Evolutionary conservation across 2,113 vertebrate genomes (phyloP).

Genomic region (Alligator sinensis): DNA sequence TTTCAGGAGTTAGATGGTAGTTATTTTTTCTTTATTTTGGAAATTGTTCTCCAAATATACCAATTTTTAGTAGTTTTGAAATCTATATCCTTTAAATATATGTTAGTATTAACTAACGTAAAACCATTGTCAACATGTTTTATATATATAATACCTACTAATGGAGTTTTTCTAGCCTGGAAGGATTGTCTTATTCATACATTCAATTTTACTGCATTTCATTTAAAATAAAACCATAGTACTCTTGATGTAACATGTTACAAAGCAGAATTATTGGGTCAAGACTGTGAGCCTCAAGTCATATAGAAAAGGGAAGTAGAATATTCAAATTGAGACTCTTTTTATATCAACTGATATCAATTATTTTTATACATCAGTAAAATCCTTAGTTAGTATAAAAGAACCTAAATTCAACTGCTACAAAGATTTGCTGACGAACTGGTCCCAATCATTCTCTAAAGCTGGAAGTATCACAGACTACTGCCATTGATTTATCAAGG

Average conservation of each 20-base stretch:
- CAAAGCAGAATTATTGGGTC: neutral
- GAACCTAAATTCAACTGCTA: neutral
- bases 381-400: neutral
- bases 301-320: conserved; percentile 2
- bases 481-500: neutral
- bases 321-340: neutral
- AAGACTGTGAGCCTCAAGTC: neutral
- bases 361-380: neutral
- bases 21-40: neutral
- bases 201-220: neutral
- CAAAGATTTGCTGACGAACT: conserved; percentile 13
- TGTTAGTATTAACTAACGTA: neutral
- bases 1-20: neutral
- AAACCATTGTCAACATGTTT: neutral
- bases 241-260: conserved; percentile 4
- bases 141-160: neutral
- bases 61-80: neutral
- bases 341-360: neutral
- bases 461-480: neutral
- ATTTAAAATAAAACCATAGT: conserved; percentile 26
- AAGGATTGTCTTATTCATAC: conserved; percentile 14
- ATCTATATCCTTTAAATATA: neutral
- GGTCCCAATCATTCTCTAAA: conserved; percentile 37
- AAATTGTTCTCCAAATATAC: neutral
- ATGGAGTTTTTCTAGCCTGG: neutral